Evolutionary conservation across 2,113 vertebrate species (phyloP).

Genomic region (Macrotus californicus): DNA sequence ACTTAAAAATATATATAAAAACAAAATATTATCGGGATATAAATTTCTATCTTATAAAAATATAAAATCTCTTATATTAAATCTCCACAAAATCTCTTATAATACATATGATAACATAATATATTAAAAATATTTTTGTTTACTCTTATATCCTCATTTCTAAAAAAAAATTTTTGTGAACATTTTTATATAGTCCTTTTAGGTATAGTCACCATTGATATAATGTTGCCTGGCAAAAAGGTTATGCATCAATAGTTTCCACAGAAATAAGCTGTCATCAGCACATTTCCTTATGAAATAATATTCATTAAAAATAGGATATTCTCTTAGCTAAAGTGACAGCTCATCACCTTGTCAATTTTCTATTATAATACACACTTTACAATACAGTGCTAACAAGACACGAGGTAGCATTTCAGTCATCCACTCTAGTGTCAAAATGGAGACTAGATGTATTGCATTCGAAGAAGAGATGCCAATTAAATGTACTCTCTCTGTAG

Average conservation of each 20-base stretch:
- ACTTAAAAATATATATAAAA: neutral
- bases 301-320: conserved; percentile 63
- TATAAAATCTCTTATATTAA: neutral
- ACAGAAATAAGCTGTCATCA: conserved; percentile 61
- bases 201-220: neutral
- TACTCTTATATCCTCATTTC: neutral
- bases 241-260: conserved; percentile 30
- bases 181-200: conserved; percentile 5
- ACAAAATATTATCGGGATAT: conserved; percentile 4
- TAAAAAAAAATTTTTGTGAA: conserved; percentile 18
- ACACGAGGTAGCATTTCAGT: conserved; percentile 25
- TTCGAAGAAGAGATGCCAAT: conserved; percentile 38
- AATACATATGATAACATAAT: neutral
- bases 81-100: neutral
- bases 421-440: conserved; percentile 24
- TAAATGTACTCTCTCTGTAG: conserved; percentile 17
- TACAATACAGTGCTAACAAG: conserved; percentile 52
- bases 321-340: conserved; percentile 56
- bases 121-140: conserved; percentile 14
- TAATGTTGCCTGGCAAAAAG: conserved; percentile 48
- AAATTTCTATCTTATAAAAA: conserved; percentile 5
- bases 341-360: conserved; percentile 52
- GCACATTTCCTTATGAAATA: conserved; percentile 64
- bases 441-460: neutral
- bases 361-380: conserved; percentile 55